Conservation (phyloP, 2,888 invertebrate species). For the Phortica okadai region DNA sequence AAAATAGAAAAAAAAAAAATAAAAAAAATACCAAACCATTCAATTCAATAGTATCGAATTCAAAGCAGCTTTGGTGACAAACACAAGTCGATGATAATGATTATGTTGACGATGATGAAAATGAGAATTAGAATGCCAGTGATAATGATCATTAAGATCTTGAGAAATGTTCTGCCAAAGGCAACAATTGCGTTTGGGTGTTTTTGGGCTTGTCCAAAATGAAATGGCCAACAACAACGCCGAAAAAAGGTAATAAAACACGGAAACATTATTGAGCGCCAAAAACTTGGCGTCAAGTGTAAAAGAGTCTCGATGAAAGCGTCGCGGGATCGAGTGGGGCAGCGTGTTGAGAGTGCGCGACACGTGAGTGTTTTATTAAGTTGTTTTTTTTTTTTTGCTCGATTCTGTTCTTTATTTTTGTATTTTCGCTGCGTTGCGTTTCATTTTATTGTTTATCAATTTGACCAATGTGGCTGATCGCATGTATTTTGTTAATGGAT, state of each 20-base stretch:
- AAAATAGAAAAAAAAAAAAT: background rate
- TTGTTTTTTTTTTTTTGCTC: background rate
- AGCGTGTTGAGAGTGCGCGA: background rate
- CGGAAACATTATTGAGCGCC: constrained; percentile 15
- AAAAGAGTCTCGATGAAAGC: background rate
- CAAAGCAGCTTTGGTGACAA: background rate
- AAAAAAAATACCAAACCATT: background rate
- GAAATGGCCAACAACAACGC: background rate
- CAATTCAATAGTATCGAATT: background rate
- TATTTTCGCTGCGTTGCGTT: background rate
- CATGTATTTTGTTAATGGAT: background rate
- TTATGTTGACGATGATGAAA: background rate
- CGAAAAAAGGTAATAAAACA: background rate
- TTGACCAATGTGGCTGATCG: background rate
- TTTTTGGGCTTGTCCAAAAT: constrained; percentile 14
- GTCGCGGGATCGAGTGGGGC: background rate
- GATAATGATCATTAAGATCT: background rate
- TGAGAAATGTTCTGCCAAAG: constrained; percentile 8
- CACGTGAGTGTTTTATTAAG: constrained; percentile 28
- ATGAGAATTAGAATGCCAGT: background rate
- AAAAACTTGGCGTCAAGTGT: background rate
- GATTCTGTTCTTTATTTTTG: constrained; percentile 12
- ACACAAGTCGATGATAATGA: background rate
- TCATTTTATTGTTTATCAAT: constrained; percentile 23
- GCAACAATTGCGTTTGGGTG: background rate